These are phyloP conservation scores for Puma concolor DNA, from an alignment of 2,113 vertebrate genomes.

Conservation along the genomic window DNA sequence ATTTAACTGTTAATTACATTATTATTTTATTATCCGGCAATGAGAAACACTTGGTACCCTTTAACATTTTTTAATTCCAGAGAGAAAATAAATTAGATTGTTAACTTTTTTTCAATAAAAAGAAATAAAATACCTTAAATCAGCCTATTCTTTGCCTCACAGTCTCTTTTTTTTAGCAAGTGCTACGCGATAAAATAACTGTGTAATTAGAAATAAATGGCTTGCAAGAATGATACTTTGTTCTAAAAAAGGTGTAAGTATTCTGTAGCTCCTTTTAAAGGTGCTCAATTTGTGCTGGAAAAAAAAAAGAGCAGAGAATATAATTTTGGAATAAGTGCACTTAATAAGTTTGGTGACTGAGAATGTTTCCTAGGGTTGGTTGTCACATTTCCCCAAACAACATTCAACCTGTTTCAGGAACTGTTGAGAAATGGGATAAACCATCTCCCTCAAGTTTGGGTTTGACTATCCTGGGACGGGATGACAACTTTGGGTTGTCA, in stretches of 20 bases:
- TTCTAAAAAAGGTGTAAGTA: conserved; percentile 46
- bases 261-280: conserved; percentile 29
- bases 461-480: not conserved
- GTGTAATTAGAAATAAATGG: conserved; percentile 72
- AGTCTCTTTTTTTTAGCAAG: conserved; percentile 38
- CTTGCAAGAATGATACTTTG: conserved; percentile 45
- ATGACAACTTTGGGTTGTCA: not conserved
- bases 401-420: not conserved
- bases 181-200: conserved; percentile 59
- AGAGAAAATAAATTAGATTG: conserved; percentile 62
- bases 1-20: conserved; percentile 72
- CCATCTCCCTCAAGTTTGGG: not conserved
- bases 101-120: conserved; percentile 68
- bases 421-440: not conserved
- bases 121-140: conserved; percentile 62
- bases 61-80: conserved; percentile 59
- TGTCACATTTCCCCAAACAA: not conserved
- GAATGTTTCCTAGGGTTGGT: not conserved
- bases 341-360: conserved; percentile 35
- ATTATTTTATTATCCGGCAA: conserved; percentile 73
- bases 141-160: conserved; percentile 53
- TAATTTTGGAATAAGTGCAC: conserved; percentile 15
- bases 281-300: conserved; percentile 8
- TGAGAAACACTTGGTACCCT: conserved; percentile 45
- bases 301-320: not conserved